Base-by-base conservation (phyloP, 2,888 invertebrate genomes). In the Macrosoma leucophasiata region DNA sequence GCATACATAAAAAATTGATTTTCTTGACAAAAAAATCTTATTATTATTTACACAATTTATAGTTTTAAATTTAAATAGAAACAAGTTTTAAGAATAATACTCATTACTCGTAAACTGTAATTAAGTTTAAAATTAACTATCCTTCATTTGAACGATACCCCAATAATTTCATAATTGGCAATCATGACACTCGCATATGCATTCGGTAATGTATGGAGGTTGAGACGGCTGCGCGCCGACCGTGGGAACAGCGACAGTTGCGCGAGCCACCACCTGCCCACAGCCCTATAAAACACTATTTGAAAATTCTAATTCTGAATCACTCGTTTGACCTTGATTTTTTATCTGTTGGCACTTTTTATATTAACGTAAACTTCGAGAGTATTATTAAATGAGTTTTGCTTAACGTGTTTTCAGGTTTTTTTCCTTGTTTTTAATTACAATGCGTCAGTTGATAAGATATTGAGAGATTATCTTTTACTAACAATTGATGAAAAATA, bases 241-340 rank as follows among this genome's bases (percentile, higher is more conserved):
- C 82, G 82, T 82, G 82, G 81, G 82, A 82, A 82, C 62, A 52
- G 60, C 75, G 78, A 77, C 81, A 81, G 79, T 81, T 79, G 79
- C 69, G 62, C 62, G 58, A 39, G 40, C 36, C 55, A 45, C 57
- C 58, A 70, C 78, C 74, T 78, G 78, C 78, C 76, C 70, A 69
- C 65, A 58, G 55, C 52, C 61, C 62, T 65, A 62, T 69, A 77
- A 78, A 76, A 78, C 74, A 74, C 62, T 58, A 66, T 71, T 68
- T 71, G 61, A 66, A 75, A 73, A 73, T 76, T 72, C 65, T 70
- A 76, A 75, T 77, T 76, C 58, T 61, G 72, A 65, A 67, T 53
- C 57, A 70, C 66, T 70, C 58, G 58, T 61, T 58, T 66, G 81
- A 79, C 79, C 81, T 79, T 78, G 44, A 42, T 41, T 48, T 48